Conservation (phyloP, 2,888 invertebrate genomes). For the Dasysyrphus tricinctus region DNA sequence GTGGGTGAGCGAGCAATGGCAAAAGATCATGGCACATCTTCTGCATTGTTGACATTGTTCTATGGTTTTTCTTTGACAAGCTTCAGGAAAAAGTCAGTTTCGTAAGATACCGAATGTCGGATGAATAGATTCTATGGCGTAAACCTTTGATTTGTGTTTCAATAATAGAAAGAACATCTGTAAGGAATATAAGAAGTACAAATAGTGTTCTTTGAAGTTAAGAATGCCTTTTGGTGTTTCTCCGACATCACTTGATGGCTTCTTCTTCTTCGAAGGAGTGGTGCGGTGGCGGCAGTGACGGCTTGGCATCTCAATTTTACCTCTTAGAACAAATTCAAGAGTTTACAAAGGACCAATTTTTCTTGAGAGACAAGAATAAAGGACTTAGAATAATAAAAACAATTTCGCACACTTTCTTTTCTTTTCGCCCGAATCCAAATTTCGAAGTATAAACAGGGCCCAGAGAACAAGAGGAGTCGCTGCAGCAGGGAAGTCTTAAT, state of each 20-base stretch:
- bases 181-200: conserved; percentile 56
- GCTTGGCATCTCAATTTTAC: conserved; percentile 20
- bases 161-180: conserved; percentile 62
- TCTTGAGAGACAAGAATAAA: conserved; percentile 16
- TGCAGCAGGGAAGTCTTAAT: conserved; percentile 63
- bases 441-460: background rate
- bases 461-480: background rate
- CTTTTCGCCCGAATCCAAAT: background rate
- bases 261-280: background rate
- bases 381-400: conserved; percentile 59
- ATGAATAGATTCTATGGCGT: conserved; percentile 52
- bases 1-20: background rate
- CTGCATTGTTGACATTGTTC: conserved; percentile 62
- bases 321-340: conserved; percentile 48
- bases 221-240: conserved; percentile 47
- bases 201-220: conserved; percentile 62
- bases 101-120: conserved; percentile 14
- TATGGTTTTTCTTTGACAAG: conserved; percentile 26
- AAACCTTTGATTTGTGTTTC: conserved; percentile 67
- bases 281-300: background rate
- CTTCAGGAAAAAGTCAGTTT: background rate
- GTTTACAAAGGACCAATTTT: conserved; percentile 56
- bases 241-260: background rate
- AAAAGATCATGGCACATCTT: conserved; percentile 25
- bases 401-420: conserved; percentile 69